phyloP scores from a whole-genome alignment of 1,140 invertebrate species.

The Heterodera carotae region DNA sequence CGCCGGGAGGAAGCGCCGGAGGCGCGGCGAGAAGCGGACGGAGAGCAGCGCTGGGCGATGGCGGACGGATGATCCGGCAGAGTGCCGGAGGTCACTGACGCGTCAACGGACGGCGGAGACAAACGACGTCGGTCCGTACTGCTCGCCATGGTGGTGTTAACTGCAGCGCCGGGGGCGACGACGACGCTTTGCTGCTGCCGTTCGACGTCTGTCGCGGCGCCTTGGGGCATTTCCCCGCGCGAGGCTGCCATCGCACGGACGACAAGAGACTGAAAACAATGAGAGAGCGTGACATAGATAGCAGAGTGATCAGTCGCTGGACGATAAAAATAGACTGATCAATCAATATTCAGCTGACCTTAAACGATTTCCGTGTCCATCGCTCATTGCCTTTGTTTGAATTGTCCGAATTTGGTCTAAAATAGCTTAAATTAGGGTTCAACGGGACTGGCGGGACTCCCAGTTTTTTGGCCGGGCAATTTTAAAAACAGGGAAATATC shows the following conservation, averaged over 20 bases:
- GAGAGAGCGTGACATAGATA: too few relatives aligned
- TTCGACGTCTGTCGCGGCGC: constrained; percentile 3
- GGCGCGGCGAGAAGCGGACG: background rate
- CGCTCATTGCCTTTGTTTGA: background rate
- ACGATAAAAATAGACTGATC: background rate
- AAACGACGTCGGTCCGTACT: constrained; percentile 24
- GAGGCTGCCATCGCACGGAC: constrained; percentile 5
- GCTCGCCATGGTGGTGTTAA: constrained; percentile 30
- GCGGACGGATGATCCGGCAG: background rate
- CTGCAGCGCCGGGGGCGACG: background rate
- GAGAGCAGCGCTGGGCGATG: background rate
- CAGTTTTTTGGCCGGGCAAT: too few relatives aligned
- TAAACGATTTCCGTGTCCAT: background rate
- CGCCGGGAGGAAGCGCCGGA: constrained; percentile 4
- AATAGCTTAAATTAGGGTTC: background rate
- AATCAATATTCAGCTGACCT: background rate
- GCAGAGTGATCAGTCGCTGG: too few relatives aligned
- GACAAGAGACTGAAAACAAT: background rate
- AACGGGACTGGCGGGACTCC: too few relatives aligned
- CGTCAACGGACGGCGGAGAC: background rate
- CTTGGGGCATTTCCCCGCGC: background rate
- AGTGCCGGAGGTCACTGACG: background rate
- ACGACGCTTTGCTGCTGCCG: background rate
- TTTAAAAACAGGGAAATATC: too few relatives aligned
- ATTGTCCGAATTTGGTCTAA: background rate